Evolutionary conservation across 2,797 vertebrate species (phyloP).

Genomic region (Holocentrus rufus): DNA sequence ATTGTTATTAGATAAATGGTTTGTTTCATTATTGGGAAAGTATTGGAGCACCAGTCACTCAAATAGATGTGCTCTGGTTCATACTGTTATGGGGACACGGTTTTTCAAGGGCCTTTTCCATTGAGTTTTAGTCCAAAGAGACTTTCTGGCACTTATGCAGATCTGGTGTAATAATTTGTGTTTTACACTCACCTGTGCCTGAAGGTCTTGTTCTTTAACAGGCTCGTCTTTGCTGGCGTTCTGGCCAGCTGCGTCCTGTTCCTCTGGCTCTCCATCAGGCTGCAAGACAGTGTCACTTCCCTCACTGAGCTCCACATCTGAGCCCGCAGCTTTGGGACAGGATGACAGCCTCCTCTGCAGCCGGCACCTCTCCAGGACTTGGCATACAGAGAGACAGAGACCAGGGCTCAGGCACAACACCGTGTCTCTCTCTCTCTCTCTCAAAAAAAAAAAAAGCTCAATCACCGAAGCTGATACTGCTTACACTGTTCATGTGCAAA

Average conservation of each 20-base stretch:
- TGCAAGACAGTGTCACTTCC: constrained; percentile 77
- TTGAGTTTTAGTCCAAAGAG: constrained; percentile 26
- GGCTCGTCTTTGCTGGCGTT: constrained; percentile 45
- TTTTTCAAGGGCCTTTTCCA: constrained; percentile 9
- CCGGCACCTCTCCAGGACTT: constrained; percentile 72
- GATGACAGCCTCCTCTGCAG: constrained; percentile 75
- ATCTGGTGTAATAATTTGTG: constrained; percentile 43
- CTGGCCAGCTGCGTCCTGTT: constrained; percentile 39
- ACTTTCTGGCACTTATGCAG: constrained; percentile 38
- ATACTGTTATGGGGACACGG: not conserved
- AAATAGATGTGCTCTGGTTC: constrained; percentile 4
- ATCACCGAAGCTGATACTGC: constrained; percentile 15
- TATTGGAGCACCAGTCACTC: not conserved
- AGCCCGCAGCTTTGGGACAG: constrained; percentile 53
- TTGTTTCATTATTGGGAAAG: not conserved
- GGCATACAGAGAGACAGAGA: constrained; percentile 23
- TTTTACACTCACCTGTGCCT: constrained; percentile 77
- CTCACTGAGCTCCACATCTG: constrained; percentile 81
- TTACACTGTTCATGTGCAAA: constrained; percentile 10
- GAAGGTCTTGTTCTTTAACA: constrained; percentile 72
- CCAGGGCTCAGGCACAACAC: constrained; percentile 24
- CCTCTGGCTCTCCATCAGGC: constrained; percentile 53
- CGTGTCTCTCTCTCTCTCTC: too few relatives aligned
- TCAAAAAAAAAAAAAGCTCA: constrained; percentile 8
- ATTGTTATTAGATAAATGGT: not conserved